A percentile compares a stretch with the other conserved stretches of the same genome.
Evolutionary conservation across 2,113 vertebrate species (phyloP).

Genomic region (Lasiurus borealis): DNA sequence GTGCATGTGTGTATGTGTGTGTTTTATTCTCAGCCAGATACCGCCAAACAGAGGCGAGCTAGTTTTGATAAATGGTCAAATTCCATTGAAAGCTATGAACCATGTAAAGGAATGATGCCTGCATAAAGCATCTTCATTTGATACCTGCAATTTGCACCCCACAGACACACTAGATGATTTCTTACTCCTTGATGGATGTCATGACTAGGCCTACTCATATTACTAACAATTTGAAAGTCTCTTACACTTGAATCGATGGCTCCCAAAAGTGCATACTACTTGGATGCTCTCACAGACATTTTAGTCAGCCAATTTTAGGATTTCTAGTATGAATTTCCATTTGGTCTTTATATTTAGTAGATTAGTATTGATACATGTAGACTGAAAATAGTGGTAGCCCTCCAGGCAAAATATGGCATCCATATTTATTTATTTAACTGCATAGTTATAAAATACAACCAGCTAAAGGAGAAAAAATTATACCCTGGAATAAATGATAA

Average conservation of each 20-base stretch:
- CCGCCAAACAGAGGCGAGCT: not conserved
- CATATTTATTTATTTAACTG: conserved; percentile 59
- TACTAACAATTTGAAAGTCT: conserved; percentile 58
- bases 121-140: conserved; percentile 44
- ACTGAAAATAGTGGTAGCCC: conserved; percentile 9
- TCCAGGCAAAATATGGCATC: conserved; percentile 53
- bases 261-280: not conserved
- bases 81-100: conserved; percentile 36
- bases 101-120: conserved; percentile 36
- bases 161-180: conserved; percentile 3
- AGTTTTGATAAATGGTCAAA: conserved; percentile 62
- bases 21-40: not conserved
- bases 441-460: conserved; percentile 68
- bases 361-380: not conserved
- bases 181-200: conserved; percentile 15
- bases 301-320: not conserved
- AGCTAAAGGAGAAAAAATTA: conserved; percentile 62
- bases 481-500: conserved; percentile 74
- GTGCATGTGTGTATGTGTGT: not conserved
- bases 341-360: conserved; percentile 41
- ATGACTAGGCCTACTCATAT: not conserved
- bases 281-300: conserved; percentile 12
- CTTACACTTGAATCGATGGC: conserved; percentile 13
- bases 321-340: conserved; percentile 56
- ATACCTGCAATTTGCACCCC: conserved; percentile 31